Evolutionary conservation across 2,113 vertebrate genomes (phyloP).

Genomic region (Ceyx margarethae): DNA sequence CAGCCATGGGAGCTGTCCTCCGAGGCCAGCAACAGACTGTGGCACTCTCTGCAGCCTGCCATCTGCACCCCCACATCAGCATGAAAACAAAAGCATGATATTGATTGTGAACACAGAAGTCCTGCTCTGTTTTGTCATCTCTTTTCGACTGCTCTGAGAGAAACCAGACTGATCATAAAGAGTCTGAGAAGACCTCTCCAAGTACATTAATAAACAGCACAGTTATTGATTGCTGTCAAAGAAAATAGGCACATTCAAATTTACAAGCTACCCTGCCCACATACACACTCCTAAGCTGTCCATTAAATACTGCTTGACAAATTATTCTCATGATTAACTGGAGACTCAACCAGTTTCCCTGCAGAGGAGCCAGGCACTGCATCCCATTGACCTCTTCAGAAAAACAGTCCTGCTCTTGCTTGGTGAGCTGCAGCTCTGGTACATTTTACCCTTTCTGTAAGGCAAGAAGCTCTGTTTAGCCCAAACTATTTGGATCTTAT

Average conservation of each 20-base stretch:
- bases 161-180: neutral
- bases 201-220: neutral
- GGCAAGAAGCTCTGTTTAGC: neutral
- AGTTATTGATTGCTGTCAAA: neutral
- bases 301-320: neutral
- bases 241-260: constrained; percentile 16
- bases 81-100: neutral
- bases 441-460: neutral
- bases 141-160: neutral
- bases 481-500: neutral
- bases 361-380: neutral
- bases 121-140: neutral
- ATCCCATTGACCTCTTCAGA: neutral
- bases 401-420: neutral
- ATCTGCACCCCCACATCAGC: too few relatives aligned
- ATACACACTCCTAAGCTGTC: neutral
- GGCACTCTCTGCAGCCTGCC: too few relatives aligned
- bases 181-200: neutral
- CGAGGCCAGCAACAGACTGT: too few relatives aligned
- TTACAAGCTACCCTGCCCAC: constrained; percentile 11
- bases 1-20: too few relatives aligned
- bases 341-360: neutral
- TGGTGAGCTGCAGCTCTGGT: neutral
- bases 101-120: neutral
- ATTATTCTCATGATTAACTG: neutral